Evolutionary conservation across 2,888 invertebrate genomes (phyloP), one percentile per base, ranked within the genome.

Genomic region (Synanthedon andrenaeformis): DNA sequence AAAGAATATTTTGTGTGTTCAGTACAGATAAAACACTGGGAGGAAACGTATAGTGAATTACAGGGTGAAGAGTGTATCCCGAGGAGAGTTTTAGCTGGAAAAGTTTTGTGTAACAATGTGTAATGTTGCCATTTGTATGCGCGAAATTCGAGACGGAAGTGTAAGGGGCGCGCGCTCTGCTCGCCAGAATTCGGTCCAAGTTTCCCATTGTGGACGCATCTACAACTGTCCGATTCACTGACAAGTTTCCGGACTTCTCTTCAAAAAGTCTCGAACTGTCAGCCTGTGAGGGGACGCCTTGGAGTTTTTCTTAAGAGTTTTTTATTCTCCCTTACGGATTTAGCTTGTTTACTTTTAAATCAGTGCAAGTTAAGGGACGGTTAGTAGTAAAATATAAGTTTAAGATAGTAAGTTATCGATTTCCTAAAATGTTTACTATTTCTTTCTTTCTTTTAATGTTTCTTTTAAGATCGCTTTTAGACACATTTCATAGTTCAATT

Each of bases 111-210:
- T 82, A 81, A 86, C 84, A 86, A 86, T 83, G 72, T 74, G 65
- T 87, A 87, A 87, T 87, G 78, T 74, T 80, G 83, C 84, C 81
- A 85, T 87, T 86, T 83, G 74, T 87, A 87, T 87, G 87, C 87
- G 80, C 61, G 70, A 74, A 72, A 72, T 76, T 75, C 74, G 73
- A 66, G 59, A 71, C 82, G 84, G 85, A 84, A 79, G 75, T 67
- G 62, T 70, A 69, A 52, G 54, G 61, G 59, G 72, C 72, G 74
- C 69, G 65, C 70, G 63, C 66, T 65, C 65, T 69, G 66, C 64
- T 64, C 59, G 67, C 69, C 66, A 65, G 71, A 69, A 69, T 59
- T 68, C 64, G 67, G 35, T 72, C 70, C 72, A 79, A 79, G 73
- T 81, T 79, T 60, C 59, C 82, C 70, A 75, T 85, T 86, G 82